Base-by-base conservation (phyloP, 2,797 vertebrate species). In the Pipistrellus pygmaeus region DNA sequence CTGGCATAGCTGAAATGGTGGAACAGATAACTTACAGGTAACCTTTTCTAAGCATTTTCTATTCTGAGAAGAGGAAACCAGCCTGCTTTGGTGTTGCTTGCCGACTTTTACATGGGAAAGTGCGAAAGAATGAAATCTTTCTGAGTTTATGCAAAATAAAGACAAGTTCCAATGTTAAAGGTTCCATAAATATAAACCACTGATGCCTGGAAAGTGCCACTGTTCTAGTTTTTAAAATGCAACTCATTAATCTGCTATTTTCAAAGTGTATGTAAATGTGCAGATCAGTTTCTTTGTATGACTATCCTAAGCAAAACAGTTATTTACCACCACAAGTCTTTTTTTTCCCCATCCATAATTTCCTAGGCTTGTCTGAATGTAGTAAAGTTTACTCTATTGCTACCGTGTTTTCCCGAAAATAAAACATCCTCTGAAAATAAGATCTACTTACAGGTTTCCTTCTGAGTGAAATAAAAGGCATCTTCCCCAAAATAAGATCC, bases 71-170 rank as follows among this genome's bases (percentile, higher is more conserved):
- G 75, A 93, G 73, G 57, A 89, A 93, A 86, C 57, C 64, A 82
- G 78, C 30, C 30, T 94, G 77, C 35, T 84, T 80, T 68, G 27
- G 48, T 88, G 85, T 75, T 18, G 18, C 83, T 86, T 92, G 68
- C 41, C 82, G 95, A 76, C 14, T 30, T 93, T 83, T 83, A 82
- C 25, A 75, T 8, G 46, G 82, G 68, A 80, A 94, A 91, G 14
- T 66, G 82, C 62, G 51, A 88, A 83, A 78, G 27, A 92, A 55
- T 1, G 2, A 44, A 90, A 73, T 92, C 35, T 60, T 62, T 30
- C 38, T 80, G 35, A 90, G 21, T 93, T 91, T 90, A 85, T 75
- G 44, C 35, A 96, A 84, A 93, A 60, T 69, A 94, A 60, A 48
- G 38, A 82, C 75, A 90, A 76, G 30, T 93, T 88, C 46, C 69